A percentile compares a stretch with the other conserved stretches of the same genome.
Conservation (phyloP, 2,888 invertebrate species). For the Dynastes hyllus region DNA sequence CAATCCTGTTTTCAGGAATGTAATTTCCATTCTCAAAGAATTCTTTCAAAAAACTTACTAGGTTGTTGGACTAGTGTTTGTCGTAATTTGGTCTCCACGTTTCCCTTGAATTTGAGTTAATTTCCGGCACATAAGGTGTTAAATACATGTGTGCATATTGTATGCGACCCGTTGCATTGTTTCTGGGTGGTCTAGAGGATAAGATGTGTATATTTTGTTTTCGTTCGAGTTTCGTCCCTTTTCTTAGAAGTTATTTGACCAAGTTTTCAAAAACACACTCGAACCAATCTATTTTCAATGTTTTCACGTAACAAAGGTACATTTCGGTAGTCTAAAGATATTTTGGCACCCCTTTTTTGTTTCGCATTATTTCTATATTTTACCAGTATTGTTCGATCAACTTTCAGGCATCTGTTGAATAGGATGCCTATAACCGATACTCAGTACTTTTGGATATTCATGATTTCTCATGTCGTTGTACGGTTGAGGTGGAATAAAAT, state of each 20-base stretch:
- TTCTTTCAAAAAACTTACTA: constrained; percentile 45
- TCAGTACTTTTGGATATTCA: constrained; percentile 60
- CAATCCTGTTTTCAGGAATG: not conserved
- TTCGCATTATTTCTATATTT: too few species aligned
- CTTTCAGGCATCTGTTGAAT: constrained; percentile 58
- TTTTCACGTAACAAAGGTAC: constrained; percentile 13
- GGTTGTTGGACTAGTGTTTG: constrained; percentile 33
- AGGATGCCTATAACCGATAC: constrained; percentile 62
- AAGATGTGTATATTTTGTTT: too few species aligned
- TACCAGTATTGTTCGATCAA: constrained; percentile 58
- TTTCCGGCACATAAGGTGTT: constrained; percentile 51
- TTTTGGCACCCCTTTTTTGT: not conserved
- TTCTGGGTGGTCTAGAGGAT: too few species aligned
- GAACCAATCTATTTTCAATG: too few species aligned
- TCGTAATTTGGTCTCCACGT: constrained; percentile 55
- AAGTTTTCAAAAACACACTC: too few species aligned
- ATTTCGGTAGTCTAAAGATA: constrained; percentile 49
- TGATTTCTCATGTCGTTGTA: constrained; percentile 59
- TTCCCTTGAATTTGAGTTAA: constrained; percentile 53
- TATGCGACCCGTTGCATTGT: too few species aligned
- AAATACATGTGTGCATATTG: too few species aligned
- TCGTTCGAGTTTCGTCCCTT: too few species aligned
- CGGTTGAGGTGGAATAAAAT: constrained; percentile 62
- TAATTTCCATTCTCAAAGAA: not conserved
- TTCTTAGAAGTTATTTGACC: too few species aligned